These are phyloP conservation scores for Eumerus sabulonum DNA, from an alignment of 2,888 invertebrate genomes.

Conservation along the genomic window DNA sequence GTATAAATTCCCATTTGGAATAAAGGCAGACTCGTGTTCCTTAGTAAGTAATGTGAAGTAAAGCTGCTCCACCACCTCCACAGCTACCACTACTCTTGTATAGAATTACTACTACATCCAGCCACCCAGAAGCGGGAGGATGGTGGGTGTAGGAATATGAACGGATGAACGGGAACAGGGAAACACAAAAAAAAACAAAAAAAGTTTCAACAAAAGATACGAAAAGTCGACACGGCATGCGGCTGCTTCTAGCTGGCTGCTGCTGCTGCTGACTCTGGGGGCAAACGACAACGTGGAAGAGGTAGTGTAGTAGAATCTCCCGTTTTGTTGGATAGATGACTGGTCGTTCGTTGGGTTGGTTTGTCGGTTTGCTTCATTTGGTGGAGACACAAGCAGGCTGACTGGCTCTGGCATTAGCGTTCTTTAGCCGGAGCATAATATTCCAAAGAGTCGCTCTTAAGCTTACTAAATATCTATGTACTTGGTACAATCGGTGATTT, in stretches of 20 bases:
- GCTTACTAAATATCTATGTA: constrained; percentile 49
- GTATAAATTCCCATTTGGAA: constrained; percentile 38
- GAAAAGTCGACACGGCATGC: constrained; percentile 53
- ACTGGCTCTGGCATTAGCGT: constrained; percentile 62
- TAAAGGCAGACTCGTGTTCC: constrained; percentile 25
- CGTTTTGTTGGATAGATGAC: constrained; percentile 53
- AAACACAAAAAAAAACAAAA: constrained; percentile 15
- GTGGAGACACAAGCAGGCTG: constrained; percentile 53
- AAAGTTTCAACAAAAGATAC: constrained; percentile 48
- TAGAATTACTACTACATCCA: constrained; percentile 13
- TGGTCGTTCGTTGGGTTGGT: constrained; percentile 42
- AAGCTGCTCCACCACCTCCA: constrained; percentile 10
- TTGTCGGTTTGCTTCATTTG: constrained; percentile 38
- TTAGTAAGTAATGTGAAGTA: too few relatives aligned
- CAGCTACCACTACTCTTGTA: constrained; percentile 30
- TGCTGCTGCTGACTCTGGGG: constrained; percentile 27
- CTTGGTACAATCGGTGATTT: constrained; percentile 48
- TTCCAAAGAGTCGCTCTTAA: constrained; percentile 60
- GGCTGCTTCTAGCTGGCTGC: constrained; percentile 25
- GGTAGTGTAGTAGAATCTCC: constrained; percentile 52
- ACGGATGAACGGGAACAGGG: constrained; percentile 16
- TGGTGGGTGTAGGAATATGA: too few relatives aligned
- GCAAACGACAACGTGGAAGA: constrained; percentile 40
- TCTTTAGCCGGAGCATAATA: constrained; percentile 57
- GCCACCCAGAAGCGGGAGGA: background rate